phyloP scores from a whole-genome alignment of 1,140 invertebrate species.

The Bombus huntii region DNA sequence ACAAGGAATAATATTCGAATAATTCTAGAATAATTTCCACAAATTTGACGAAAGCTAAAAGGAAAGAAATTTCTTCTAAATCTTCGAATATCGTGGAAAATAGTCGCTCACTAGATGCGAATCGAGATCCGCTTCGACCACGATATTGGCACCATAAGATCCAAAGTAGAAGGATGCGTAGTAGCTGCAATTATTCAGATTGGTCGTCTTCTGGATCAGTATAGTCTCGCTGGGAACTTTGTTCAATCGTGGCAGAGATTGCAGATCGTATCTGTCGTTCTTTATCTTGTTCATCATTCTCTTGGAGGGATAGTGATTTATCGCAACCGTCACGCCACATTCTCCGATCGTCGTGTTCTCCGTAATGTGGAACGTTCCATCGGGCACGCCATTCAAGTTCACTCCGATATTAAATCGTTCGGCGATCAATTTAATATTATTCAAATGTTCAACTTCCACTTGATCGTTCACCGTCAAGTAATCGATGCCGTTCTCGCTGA shows the following conservation, averaged over 20 bases:
- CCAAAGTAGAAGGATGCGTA: slow-evolving; percentile 62
- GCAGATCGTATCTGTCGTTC: slow-evolving; percentile 56
- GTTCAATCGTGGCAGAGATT: slow-evolving; percentile 50
- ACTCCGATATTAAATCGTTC: slow-evolving; percentile 35
- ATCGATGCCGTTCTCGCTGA: slow-evolving; percentile 54
- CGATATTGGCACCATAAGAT: slow-evolving; percentile 42
- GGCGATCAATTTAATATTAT: slow-evolving; percentile 40
- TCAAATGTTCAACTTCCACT: not conserved
- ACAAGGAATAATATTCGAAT: not conserved
- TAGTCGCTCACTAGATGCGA: slow-evolving; percentile 56
- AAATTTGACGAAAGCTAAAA: too few relatives aligned
- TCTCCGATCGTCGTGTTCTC: slow-evolving; percentile 50
- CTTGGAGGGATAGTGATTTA: slow-evolving; percentile 62
- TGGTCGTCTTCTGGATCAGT: slow-evolving; percentile 66
- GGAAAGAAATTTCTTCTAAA: fast-evolving
- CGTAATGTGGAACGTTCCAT: not conserved
- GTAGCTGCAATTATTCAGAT: slow-evolving; percentile 68
- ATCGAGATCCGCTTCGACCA: slow-evolving; percentile 44
- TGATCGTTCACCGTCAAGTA: slow-evolving; percentile 42
- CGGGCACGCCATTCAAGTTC: slow-evolving; percentile 13
- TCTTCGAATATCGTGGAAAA: not conserved
- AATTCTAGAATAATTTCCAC: not conserved
- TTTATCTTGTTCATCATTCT: slow-evolving; percentile 36
- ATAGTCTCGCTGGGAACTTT: slow-evolving; percentile 57
- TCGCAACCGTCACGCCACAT: slow-evolving; percentile 69